Evolutionary conservation across 2,888 invertebrate species (phyloP).

Genomic region (Sycophila texana): DNA sequence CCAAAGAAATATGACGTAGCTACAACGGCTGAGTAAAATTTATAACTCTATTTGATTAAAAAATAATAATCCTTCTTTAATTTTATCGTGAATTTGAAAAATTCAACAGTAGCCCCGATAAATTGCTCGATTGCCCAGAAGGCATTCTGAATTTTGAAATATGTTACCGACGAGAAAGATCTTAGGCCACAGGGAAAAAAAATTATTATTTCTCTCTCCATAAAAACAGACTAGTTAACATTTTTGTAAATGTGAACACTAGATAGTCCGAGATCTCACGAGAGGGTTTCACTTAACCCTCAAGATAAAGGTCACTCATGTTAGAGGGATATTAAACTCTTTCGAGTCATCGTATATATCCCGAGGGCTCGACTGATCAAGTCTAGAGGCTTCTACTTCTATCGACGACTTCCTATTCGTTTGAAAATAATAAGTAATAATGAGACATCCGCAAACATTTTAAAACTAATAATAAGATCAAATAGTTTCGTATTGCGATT

Average conservation of each 20-base stretch:
- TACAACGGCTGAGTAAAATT: no score
- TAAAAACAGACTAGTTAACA: no score
- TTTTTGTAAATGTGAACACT: not conserved
- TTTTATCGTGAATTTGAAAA: no score
- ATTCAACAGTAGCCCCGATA: constrained; percentile 12
- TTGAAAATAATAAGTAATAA: constrained; percentile 53
- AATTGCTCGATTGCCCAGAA: not conserved
- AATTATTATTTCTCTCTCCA: no score
- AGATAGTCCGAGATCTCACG: constrained; percentile 38
- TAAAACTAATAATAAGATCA: constrained; percentile 41
- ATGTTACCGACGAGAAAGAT: no score
- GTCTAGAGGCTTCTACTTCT: not conserved
- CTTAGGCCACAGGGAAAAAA: not conserved
- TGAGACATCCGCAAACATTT: not conserved
- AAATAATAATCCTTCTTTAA: no score
- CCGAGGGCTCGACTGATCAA: constrained; percentile 54
- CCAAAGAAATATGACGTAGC: not conserved
- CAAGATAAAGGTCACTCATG: constrained; percentile 54
- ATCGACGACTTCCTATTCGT: constrained; percentile 28
- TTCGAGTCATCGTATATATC: constrained; percentile 52
- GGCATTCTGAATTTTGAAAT: no score
- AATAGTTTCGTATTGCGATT: constrained; percentile 6
- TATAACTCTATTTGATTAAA: no score
- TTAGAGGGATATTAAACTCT: constrained; percentile 49
- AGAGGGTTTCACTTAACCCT: constrained; percentile 48